These are phyloP conservation scores for Chrysopilus asiliformis DNA, from an alignment of 2,888 invertebrate species.

Conservation along the genomic window DNA sequence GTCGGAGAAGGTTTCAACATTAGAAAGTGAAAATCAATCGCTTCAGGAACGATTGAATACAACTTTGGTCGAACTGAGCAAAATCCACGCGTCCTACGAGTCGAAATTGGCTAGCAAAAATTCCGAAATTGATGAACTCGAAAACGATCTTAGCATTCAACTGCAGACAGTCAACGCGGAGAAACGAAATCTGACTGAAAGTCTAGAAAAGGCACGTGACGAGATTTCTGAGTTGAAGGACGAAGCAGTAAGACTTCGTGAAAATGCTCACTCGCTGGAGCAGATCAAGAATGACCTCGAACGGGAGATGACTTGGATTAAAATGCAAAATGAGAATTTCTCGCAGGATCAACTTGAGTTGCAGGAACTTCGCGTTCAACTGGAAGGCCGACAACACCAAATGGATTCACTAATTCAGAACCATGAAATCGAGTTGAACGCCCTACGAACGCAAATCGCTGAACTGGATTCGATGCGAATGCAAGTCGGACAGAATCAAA, in stretches of 20 bases:
- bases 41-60: slow-evolving; percentile 33
- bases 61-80: slow-evolving; percentile 39
- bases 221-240: slow-evolving; percentile 43
- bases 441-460: slow-evolving; percentile 27
- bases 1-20: slow-evolving; percentile 26
- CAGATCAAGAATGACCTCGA: slow-evolving; percentile 26
- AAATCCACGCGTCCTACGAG: slow-evolving; percentile 34
- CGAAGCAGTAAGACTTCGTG: slow-evolving; percentile 35
- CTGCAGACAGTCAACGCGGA: slow-evolving; percentile 25
- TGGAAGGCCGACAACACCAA: slow-evolving; percentile 31
- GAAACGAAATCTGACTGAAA: slow-evolving; percentile 39
- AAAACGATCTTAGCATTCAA: slow-evolving; percentile 38
- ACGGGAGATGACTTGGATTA: slow-evolving; percentile 27
- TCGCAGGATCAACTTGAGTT: slow-evolving; percentile 31
- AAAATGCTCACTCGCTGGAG: slow-evolving; percentile 25
- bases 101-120: slow-evolving; percentile 32
- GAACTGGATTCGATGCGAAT: slow-evolving; percentile 31
- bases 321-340: slow-evolving; percentile 31
- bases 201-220: slow-evolving; percentile 44
- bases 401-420: slow-evolving; percentile 30
- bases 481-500: slow-evolving; percentile 34
- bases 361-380: slow-evolving; percentile 33
- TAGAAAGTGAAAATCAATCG: slow-evolving; percentile 29
- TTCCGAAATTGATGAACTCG: slow-evolving; percentile 38
- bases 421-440: slow-evolving; percentile 31